Base-by-base conservation (phyloP, 2,113 vertebrate genomes). In the Pomatorhinus ruficollis region DNA sequence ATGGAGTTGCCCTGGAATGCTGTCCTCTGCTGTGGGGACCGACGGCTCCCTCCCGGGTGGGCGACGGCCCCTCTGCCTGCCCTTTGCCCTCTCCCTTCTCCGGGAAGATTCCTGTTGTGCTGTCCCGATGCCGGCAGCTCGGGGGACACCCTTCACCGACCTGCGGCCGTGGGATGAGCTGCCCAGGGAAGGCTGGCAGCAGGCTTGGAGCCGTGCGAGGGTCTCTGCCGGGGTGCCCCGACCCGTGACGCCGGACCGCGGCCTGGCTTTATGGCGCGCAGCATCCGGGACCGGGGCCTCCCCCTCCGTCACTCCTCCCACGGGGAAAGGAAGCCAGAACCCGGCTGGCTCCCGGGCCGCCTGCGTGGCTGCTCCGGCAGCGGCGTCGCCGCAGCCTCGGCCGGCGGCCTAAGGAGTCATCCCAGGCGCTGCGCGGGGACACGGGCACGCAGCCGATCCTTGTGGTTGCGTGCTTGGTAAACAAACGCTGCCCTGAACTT, bases 91-190 rank as follows among this genome's bases (percentile, higher is more conserved):
- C 23, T 45, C 27, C 40, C 53, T 45, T 40, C 20, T 53, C n/a
- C 1, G 0, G 4, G 18, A 12, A 35, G 10, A 17, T 7, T 31
- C 28, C 65, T 1, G 3, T 6, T 0, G 1, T 0, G 3, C 49
- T 4, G 1, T 24, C 35, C 12, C 28, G 1, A 8, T 11, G 72
- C 63, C 3, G 2, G n/a, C 60, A 70, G 65, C 75, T 45, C 8
- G 4, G 1, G 4, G 42, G 8, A 35, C 44, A 6, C 31, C 49
- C 63, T 56, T 40, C 7, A 80, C 90, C 10, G 9, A 89, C 95
- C 95, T 87, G 92, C 1, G 8, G 56, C 72, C 3, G 11, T 2
- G 30, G 33, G 35, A 35, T 15, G 8, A 2, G 66, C 56, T 60
- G 65, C 45, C 10, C 3, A 0, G 60, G 33, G 37, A 42, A n/a